phyloP scores from a whole-genome alignment of 2,113 vertebrate genomes.

The Lepus europaeus region DNA sequence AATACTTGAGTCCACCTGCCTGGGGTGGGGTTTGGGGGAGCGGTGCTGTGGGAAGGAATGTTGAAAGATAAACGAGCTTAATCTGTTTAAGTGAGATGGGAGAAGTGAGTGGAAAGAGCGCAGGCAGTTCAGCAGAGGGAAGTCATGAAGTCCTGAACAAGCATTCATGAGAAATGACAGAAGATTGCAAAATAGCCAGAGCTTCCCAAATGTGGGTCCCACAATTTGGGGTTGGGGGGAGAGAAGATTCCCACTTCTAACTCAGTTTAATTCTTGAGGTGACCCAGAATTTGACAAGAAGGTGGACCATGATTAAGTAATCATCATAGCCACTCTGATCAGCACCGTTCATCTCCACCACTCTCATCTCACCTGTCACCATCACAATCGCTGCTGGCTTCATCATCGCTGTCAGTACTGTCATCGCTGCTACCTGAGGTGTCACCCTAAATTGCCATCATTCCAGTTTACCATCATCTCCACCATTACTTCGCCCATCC shows the following conservation, averaged over 20 bases:
- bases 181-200: background rate
- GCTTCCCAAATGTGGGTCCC: background rate
- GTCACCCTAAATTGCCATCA: background rate
- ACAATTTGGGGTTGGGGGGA: background rate
- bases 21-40: background rate
- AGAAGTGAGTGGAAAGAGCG: background rate
- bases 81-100: background rate
- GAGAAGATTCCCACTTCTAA: background rate
- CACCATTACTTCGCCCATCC: background rate
- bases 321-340: background rate
- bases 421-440: background rate
- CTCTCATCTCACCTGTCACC: conserved; percentile 8
- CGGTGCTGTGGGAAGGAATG: background rate
- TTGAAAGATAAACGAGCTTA: background rate
- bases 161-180: background rate
- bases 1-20: background rate
- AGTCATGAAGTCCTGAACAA: background rate
- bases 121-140: background rate
- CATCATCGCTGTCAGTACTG: background rate
- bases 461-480: background rate
- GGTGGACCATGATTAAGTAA: background rate
- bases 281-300: background rate
- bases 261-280: conserved; percentile 1
- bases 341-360: background rate
- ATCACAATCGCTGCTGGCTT: background rate